Percentiles rank a stretch among this genome's conserved stretches.
Evolutionary conservation across 1,140 invertebrate genomes (phyloP).

Genomic region (Cotesia typhae): DNA sequence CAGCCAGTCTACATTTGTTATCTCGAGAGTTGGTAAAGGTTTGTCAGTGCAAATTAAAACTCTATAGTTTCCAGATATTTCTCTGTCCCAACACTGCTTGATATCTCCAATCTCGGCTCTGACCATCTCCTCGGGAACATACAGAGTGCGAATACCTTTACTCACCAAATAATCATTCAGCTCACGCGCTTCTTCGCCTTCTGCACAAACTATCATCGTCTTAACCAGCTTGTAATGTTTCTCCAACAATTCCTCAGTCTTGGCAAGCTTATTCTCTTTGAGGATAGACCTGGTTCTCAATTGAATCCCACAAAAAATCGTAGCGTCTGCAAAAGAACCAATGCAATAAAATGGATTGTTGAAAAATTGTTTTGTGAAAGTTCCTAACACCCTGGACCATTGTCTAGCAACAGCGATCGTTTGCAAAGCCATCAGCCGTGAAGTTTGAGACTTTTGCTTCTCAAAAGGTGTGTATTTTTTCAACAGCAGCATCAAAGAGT

Average conservation of each 20-base stretch:
- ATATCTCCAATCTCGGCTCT: conserved; percentile 46
- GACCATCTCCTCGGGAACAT: conserved; percentile 50
- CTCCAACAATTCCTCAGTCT: conserved; percentile 48
- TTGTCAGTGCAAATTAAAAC: conserved; percentile 60
- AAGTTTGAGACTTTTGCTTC: conserved; percentile 42
- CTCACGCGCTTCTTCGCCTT: conserved; percentile 47
- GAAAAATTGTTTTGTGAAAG: conserved; percentile 43
- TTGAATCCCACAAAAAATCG: conserved; percentile 49
- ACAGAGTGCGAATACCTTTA: conserved; percentile 41
- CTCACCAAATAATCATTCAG: conserved; percentile 48
- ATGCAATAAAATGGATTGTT: conserved; percentile 57
- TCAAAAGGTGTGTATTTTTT: conserved; percentile 47
- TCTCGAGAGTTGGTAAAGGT: conserved; percentile 52
- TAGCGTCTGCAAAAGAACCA: conserved; percentile 60
- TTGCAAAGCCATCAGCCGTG: conserved; percentile 48
- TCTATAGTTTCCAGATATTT: conserved; percentile 49
- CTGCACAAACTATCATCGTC: conserved; percentile 55
- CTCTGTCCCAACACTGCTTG: conserved; percentile 49
- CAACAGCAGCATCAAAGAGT: conserved; percentile 49
- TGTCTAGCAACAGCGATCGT: conserved; percentile 50
- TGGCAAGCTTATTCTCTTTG: conserved; percentile 44
- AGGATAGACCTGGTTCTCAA: conserved; percentile 43
- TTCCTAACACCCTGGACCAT: conserved; percentile 51
- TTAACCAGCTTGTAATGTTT: conserved; percentile 39
- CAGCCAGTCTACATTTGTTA: conserved; percentile 56